A percentile compares a stretch with the other conserved stretches of the same genome.
Conservation (phyloP, 2,888 invertebrate species). For the Gisinianus flammeolus region DNA sequence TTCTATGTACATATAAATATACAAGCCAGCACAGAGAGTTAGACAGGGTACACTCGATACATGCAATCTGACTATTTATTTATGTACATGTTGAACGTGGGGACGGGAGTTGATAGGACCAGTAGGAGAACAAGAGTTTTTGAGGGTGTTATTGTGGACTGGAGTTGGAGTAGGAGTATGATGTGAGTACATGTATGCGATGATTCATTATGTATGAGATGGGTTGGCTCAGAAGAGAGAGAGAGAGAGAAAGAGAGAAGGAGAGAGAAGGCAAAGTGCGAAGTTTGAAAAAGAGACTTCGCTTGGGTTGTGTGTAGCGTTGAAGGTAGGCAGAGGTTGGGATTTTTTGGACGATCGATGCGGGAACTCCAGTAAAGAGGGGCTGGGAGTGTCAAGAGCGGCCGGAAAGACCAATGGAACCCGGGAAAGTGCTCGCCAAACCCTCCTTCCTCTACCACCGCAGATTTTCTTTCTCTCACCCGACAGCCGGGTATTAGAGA, state of each 20-base stretch:
- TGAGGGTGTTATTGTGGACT: too few relatives aligned
- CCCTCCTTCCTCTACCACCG: constrained; percentile 58
- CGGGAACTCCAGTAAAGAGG: constrained; percentile 57
- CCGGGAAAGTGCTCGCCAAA: constrained; percentile 59
- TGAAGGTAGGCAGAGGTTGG: constrained; percentile 38
- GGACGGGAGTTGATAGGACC: constrained; percentile 1
- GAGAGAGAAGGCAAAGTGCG: constrained; percentile 14
- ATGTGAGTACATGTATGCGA: constrained; percentile 4
- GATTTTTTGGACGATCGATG: constrained; percentile 49
- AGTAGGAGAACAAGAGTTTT: background rate
- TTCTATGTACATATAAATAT: too few relatives aligned
- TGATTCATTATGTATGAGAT: constrained; percentile 15
- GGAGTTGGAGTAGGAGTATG: background rate
- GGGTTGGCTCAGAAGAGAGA: constrained; percentile 16
- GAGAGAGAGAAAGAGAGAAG: constrained; percentile 3
- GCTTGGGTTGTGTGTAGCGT: constrained; percentile 26
- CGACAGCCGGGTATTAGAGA: constrained; percentile 59
- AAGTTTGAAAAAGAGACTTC: constrained; percentile 28
- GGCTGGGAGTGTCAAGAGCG: constrained; percentile 59
- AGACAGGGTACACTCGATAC: background rate
- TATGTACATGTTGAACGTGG: background rate
- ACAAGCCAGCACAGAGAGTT: too few relatives aligned
- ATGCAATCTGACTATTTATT: background rate
- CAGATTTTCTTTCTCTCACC: constrained; percentile 56
- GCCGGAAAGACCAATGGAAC: constrained; percentile 59